These are phyloP conservation scores for Hemiscyllium ocellatum DNA, from an alignment of 2,113 vertebrate species.

Conservation along the genomic window DNA sequence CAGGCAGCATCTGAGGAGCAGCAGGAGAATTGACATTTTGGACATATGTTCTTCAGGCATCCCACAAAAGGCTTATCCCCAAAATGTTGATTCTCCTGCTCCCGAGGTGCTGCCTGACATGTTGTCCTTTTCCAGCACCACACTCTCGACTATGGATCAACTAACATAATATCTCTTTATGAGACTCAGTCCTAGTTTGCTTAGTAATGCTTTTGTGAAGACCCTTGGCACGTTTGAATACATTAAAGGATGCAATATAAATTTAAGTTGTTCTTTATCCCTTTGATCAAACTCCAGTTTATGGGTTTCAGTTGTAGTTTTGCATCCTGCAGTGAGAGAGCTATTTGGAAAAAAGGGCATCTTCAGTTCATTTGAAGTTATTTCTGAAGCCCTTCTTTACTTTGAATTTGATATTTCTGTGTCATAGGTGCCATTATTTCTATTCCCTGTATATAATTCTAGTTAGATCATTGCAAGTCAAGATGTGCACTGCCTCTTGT, in stretches of 20 bases:
- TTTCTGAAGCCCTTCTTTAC: not conserved
- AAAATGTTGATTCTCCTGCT: too few species aligned
- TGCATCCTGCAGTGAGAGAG: not conserved
- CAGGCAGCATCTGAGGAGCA: too few species aligned
- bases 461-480: not conserved
- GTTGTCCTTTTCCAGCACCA: too few species aligned
- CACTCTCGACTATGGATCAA: not conserved
- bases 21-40: too few species aligned
- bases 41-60: too few species aligned
- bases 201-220: too few species aligned
- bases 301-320: not conserved
- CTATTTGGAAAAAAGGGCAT: not conserved
- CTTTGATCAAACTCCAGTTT: not conserved
- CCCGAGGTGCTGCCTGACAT: too few species aligned
- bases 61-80: too few species aligned
- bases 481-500: not conserved
- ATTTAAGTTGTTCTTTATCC: not conserved
- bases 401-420: not conserved
- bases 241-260: too few species aligned
- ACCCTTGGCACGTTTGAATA: too few species aligned
- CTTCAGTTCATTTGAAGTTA: not conserved
- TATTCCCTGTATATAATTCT: not conserved
- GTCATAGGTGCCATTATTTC: not conserved
- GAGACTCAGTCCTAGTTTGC: too few species aligned
- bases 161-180: not conserved